Percentiles rank a stretch among this genome's conserved stretches.
These are phyloP conservation scores for Dolichomitus sp. DNA, from an alignment of 2,888 invertebrate genomes.

Conservation along the genomic window DNA sequence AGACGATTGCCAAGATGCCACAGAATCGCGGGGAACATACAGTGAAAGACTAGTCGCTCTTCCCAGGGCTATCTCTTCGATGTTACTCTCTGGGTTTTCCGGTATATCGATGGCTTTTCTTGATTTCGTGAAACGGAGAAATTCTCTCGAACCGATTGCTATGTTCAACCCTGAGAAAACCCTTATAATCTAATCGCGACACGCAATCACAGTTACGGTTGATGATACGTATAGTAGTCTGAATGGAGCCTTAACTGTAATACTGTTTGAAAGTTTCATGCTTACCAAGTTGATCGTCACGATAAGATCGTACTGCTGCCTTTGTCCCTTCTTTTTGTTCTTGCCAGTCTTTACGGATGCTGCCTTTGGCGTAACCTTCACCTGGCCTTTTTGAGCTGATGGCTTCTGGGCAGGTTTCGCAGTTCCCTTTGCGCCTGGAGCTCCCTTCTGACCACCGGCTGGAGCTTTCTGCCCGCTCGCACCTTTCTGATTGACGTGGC, in stretches of 20 bases:
- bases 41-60: slow-evolving; percentile 6
- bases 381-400: slow-evolving; percentile 92
- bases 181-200: slow-evolving; percentile 28
- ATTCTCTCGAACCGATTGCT: neutral
- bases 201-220: neutral
- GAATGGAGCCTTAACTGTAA: neutral
- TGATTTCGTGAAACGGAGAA: slow-evolving; percentile 5
- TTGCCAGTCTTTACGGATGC: slow-evolving; percentile 89
- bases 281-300: slow-evolving; percentile 95
- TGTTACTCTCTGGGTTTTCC: neutral
- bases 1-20: slow-evolving; percentile 59
- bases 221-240: neutral
- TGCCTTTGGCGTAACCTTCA: slow-evolving; percentile 86
- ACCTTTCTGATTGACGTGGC: slow-evolving; percentile 91
- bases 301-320: slow-evolving; percentile 93
- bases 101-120: slow-evolving; percentile 28
- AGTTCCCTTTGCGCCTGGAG: slow-evolving; percentile 88
- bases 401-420: slow-evolving; percentile 90
- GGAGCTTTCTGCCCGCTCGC: slow-evolving; percentile 90
- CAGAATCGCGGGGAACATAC: slow-evolving; percentile 38
- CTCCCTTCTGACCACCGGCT: slow-evolving; percentile 88
- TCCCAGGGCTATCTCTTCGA: slow-evolving; percentile 17
- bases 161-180: neutral
- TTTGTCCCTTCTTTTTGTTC: slow-evolving; percentile 92
- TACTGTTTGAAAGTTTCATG: slow-evolving; percentile 63